Conservation (phyloP, 2,113 vertebrate genomes). For the Mystacornis crossleyi region DNA sequence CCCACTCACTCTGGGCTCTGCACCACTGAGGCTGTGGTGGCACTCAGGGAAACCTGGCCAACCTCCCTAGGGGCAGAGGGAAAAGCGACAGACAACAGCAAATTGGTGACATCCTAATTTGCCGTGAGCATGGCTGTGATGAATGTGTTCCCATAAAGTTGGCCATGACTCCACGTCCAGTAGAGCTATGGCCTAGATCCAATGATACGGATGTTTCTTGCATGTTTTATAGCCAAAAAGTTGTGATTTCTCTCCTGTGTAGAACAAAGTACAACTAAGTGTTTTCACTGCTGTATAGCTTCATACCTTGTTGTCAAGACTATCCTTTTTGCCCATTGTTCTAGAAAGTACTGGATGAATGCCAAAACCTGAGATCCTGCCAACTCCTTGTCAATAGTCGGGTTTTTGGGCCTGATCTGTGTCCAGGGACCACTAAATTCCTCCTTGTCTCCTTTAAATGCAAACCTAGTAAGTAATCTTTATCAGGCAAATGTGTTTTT, state of each 20-base stretch:
- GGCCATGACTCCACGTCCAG: neutral
- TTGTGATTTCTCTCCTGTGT: neutral
- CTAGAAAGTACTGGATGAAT: slow-evolving; percentile 96
- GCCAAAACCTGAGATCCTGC: slow-evolving; percentile 92
- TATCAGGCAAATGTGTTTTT: slow-evolving; percentile 18
- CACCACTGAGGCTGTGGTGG: neutral
- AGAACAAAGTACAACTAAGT: neutral
- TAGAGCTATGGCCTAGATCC: neutral
- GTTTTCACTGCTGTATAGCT: neutral
- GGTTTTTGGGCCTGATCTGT: slow-evolving; percentile 93
- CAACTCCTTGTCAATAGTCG: slow-evolving; percentile 90
- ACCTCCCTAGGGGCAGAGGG: neutral
- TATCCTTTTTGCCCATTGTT: slow-evolving; percentile 72
- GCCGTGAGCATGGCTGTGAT: neutral
- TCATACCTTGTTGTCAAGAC: slow-evolving; percentile 66
- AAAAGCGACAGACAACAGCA: neutral
- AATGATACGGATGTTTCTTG: neutral
- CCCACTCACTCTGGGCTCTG: neutral
- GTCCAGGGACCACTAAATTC: slow-evolving; percentile 91
- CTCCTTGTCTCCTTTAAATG: slow-evolving; percentile 96
- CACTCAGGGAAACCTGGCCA: neutral
- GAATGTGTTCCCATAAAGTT: neutral
- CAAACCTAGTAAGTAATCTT: slow-evolving; percentile 91
- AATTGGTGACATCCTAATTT: neutral
- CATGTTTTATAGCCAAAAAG: neutral